Evolutionary conservation across 1,140 invertebrate species (phyloP), one percentile per base, ranked within the genome.

Genomic region (Heliconius nattereri): DNA sequence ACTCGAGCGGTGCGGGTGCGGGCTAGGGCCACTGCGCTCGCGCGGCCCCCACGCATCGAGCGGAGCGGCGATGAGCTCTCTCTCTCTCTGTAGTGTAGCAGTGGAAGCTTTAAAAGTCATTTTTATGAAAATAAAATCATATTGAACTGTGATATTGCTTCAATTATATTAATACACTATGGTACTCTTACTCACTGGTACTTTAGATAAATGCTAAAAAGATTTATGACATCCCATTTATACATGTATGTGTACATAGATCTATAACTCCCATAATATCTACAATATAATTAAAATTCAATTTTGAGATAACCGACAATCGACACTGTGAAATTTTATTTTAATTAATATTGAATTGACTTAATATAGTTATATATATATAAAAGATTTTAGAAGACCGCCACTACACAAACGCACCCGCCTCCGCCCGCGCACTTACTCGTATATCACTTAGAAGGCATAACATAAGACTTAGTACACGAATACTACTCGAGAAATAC

Each of bases 401-500:
- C 13, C 60, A 66, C 60, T 66, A 66, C 60, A 29, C 9, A 29
- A 66, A 11, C 45, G 52, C 81, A 76, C 80, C 83, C 79, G 73
- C 82, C 52, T 71, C 29, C 45, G 32, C 76, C 66, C 76, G 78
- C 75, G 71, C 75, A 71, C 77, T 74, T 7, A 35, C 32, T 35
- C 32, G 32, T 60, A 80, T 81, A 90, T 86, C 87, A 89, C 84
- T 92, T 92, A 89, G 88, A 91, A 91, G 90, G 91, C 91, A 79
- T 90, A 94, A 92, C 91, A 88, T 90, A 94, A 91, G 89, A 92
- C 89, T 92, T 92, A 93, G 87, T 91, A 93, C 91, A 94, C 90
- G 90, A 94, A 88, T 87, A 90, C 93, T 94, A 94, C 93, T 92
- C 90, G 90, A 93, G 90, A 91, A 93, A 93, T 91, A 93, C 85